phyloP scores from a whole-genome alignment of 2,113 vertebrate genomes.

The Nanger granti region DNA sequence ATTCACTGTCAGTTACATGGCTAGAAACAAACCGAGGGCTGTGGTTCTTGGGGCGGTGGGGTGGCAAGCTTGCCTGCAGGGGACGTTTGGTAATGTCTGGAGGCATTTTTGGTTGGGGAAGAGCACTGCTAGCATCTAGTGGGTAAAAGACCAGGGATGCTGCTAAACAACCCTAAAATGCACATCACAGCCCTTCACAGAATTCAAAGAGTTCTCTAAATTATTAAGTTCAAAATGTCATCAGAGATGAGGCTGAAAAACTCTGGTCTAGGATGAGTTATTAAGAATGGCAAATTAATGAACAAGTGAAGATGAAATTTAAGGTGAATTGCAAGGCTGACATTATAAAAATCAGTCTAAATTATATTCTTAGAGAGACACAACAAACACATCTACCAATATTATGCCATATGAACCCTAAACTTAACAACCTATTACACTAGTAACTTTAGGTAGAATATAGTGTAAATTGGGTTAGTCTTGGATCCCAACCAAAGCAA shows the following conservation, averaged over 20 bases:
- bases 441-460: not conserved
- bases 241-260: not conserved
- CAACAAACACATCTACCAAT: not conserved
- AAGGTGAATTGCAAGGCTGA: not conserved
- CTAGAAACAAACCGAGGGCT: not conserved
- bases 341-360: not conserved
- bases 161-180: not conserved
- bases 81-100: not conserved
- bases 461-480: not conserved
- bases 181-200: not conserved
- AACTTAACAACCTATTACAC: not conserved
- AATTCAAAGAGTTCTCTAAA: not conserved
- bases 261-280: not conserved
- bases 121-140: not conserved
- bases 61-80: not conserved
- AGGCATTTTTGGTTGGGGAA: not conserved
- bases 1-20: not conserved
- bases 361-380: not conserved
- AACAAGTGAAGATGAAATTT: not conserved
- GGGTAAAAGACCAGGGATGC: not conserved
- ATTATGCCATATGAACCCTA: not conserved
- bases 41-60: not conserved
- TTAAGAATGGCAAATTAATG: not conserved
- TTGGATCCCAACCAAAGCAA: constrained; percentile 13
- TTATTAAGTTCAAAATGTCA: not conserved